Evolutionary conservation across 2,113 vertebrate species (phyloP).

Genomic region (Cyanoliseus patagonus): DNA sequence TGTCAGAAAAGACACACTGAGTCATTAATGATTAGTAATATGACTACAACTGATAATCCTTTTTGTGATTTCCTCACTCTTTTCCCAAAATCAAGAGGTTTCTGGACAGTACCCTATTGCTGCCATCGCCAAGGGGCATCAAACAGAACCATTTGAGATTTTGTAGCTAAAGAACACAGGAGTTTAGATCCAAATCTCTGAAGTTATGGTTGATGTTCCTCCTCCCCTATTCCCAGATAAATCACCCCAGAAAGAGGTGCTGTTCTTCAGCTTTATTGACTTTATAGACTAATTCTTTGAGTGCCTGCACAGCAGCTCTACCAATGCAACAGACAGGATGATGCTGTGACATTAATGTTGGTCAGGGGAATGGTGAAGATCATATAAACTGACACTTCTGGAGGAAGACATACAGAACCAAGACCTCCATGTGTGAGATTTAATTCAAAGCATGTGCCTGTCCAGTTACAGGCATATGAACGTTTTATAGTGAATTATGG

Average conservation of each 20-base stretch:
- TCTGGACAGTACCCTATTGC: neutral
- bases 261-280: neutral
- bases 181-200: neutral
- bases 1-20: neutral
- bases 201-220: neutral
- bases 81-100: neutral
- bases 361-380: neutral
- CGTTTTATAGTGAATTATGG: neutral
- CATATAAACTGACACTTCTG: neutral
- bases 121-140: neutral
- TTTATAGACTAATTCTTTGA: neutral
- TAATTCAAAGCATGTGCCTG: neutral
- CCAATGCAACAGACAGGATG: neutral
- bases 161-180: neutral
- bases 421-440: neutral
- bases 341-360: neutral
- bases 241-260: neutral
- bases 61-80: neutral
- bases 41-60: neutral
- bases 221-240: neutral
- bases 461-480: neutral
- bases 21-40: neutral
- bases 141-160: neutral
- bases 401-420: neutral
- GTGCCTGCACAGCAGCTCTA: neutral